Conservation (phyloP, 2,113 vertebrate genomes). For the Oriolus oriolus region DNA sequence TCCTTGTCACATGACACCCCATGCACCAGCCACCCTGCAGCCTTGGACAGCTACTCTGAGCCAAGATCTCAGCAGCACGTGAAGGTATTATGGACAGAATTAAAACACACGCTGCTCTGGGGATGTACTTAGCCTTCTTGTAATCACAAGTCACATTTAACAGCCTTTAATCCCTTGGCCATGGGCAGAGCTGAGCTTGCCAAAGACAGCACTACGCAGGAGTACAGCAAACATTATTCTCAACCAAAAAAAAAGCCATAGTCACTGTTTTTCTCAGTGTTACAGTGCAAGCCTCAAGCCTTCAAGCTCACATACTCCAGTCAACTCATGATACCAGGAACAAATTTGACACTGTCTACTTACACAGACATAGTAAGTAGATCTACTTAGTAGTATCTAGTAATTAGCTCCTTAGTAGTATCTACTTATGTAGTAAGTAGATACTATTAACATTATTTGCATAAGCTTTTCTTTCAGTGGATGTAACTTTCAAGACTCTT, state of each 20-base stretch:
- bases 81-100: neutral
- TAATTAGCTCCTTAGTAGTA: neutral
- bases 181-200: neutral
- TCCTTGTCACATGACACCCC: neutral
- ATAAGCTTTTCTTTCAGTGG: neutral
- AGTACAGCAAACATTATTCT: neutral
- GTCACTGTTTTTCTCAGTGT: neutral
- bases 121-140: neutral
- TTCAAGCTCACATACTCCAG: neutral
- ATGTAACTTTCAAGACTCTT: neutral
- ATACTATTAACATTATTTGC: neutral
- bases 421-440: neutral
- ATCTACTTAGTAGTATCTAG: neutral
- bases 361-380: neutral
- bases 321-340: neutral
- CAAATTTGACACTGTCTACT: neutral
- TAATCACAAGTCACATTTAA: neutral
- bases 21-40: neutral
- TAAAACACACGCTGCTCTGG: neutral
- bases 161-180: neutral
- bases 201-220: neutral
- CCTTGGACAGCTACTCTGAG: neutral
- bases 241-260: neutral
- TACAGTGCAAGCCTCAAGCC: neutral
- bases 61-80: neutral